Evolutionary conservation across 2,797 vertebrate genomes (phyloP), one percentile per base, ranked within the genome.

Genomic region (Mus caroli): DNA sequence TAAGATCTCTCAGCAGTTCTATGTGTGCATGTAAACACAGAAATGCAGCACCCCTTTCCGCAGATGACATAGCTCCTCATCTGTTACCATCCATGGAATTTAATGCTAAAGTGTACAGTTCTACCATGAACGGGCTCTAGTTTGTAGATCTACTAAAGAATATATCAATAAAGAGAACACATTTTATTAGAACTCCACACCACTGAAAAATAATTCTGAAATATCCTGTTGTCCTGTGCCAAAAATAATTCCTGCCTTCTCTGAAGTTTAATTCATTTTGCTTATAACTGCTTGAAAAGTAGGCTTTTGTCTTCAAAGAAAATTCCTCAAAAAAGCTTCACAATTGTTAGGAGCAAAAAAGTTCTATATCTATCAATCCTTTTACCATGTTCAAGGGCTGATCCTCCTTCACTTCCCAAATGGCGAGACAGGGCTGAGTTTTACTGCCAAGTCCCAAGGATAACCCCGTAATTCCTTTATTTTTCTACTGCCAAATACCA

Each of bases 361-460:
- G 80, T 46, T 43, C 85, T 62, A 40, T 0, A 87, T 15, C 1
- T 19, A 60, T 15, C 31, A 62, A 10, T 89, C 78, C 67, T 90
- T 88, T 37, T 76, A 1, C 69, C 76, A 40, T 3, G 28, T 92
- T 90, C 5, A 86, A 83, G 76, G 10, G 8, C 8, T 37, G 3
- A 67, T 4, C 85, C 83, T 93, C 37, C 3, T 84, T 96, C 54
- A 87, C 58, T 69, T 95, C 46, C 78, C 1, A 43, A 71, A 89
- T 8, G 6, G 3, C 52, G 73, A 92, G 3, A 12, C 60, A 12
- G 34, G 26, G 87, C 2, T 78, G 22, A 82, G 64, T 34, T 75
- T 87, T 46, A 71, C 12, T 92, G 20, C 11, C 31, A 76, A 83
- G 37, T 71, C 64, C 50, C 80, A 92, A 83, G 22, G 2, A 52